Conservation (phyloP, 2,113 vertebrate species). For the Campylomormyrus numenius region DNA sequence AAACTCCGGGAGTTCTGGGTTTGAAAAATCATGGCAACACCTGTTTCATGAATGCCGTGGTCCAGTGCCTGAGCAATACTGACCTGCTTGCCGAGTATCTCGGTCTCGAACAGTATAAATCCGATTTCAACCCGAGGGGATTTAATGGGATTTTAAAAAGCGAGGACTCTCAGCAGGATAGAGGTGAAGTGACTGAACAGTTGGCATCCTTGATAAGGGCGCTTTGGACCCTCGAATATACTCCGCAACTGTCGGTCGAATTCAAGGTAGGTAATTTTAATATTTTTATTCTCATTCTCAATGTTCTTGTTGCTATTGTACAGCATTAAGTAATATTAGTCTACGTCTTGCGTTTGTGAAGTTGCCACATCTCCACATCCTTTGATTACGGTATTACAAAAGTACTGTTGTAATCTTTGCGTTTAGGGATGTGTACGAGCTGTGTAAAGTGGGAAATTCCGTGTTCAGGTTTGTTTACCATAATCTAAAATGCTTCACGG, state of each 20-base stretch:
- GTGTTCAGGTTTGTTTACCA: background rate
- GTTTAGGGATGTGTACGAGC: background rate
- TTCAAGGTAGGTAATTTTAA: slow-evolving; percentile 74
- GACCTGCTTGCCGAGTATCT: slow-evolving; percentile 86
- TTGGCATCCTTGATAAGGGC: slow-evolving; percentile 80
- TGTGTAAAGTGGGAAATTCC: background rate
- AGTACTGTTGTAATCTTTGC: background rate
- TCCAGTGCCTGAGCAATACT: slow-evolving; percentile 92
- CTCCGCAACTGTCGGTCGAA: slow-evolving; percentile 81
- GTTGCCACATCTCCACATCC: background rate
- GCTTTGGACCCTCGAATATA: slow-evolving; percentile 88
- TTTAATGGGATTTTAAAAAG: slow-evolving; percentile 39
- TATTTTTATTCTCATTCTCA: background rate
- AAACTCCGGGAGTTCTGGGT: slow-evolving; percentile 76
- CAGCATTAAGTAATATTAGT: background rate
- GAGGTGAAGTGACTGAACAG: slow-evolving; percentile 76
- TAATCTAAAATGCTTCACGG: background rate
- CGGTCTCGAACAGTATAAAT: slow-evolving; percentile 71
- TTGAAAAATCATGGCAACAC: slow-evolving; percentile 93
- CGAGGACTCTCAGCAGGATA: slow-evolving; percentile 30
- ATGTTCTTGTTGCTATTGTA: background rate
- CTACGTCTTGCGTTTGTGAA: background rate
- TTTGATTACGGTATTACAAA: background rate
- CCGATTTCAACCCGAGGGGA: slow-evolving; percentile 46
- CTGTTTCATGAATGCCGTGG: slow-evolving; percentile 94